Conservation (phyloP, 2,113 vertebrate species). For the Apteryx mantelli region DNA sequence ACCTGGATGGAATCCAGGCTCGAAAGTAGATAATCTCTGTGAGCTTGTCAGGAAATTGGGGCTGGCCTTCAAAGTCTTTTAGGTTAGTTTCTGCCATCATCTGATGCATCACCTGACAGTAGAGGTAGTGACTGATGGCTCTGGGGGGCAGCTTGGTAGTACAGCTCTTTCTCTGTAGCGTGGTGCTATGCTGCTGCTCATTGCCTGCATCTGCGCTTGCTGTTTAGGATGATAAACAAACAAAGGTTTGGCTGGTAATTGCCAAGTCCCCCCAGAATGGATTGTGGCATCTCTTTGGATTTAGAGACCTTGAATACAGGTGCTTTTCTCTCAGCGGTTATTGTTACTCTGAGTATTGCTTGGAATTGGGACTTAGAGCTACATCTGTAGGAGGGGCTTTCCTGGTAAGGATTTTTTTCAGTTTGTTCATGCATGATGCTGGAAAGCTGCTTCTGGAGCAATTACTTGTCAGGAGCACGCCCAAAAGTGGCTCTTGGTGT, state of each 20-base stretch:
- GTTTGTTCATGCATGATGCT: not conserved
- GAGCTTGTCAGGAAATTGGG: not conserved
- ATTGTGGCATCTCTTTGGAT: not conserved
- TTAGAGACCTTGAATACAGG: not conserved
- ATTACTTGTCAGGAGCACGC: not conserved
- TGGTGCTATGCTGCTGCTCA: not conserved
- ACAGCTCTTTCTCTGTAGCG: not conserved
- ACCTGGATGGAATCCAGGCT: not conserved
- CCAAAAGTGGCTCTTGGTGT: not conserved
- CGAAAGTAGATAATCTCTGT: not conserved
- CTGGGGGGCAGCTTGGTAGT: not conserved
- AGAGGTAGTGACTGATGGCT: not conserved
- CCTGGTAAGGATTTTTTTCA: not conserved
- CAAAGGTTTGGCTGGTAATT: not conserved
- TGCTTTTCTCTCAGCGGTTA: not conserved
- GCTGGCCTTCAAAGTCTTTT: not conserved
- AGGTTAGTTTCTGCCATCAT: not conserved
- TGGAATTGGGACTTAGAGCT: not conserved
- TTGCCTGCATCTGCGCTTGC: not conserved
- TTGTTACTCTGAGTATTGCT: not conserved
- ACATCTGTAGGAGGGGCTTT: not conserved
- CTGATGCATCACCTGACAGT: accelerated
- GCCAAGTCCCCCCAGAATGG: not conserved
- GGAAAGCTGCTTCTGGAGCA: not conserved
- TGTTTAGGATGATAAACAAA: not conserved